Evolutionary conservation across 2,888 invertebrate species (phyloP).

Genomic region (Clepsis dumicolana): DNA sequence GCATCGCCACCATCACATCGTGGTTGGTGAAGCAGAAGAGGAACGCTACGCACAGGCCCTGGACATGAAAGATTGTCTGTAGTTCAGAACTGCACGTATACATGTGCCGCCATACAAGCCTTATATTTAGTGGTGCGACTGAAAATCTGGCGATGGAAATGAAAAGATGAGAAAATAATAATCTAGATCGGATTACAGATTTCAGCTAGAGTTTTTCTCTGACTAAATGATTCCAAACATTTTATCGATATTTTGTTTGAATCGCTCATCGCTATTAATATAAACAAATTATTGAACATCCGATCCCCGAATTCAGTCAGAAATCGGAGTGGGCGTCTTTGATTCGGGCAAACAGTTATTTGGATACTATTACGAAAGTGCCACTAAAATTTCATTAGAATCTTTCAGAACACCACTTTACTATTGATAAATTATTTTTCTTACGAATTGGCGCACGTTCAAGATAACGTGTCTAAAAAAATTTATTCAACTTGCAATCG

Average conservation of each 20-base stretch:
- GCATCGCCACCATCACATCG: slow-evolving; percentile 87
- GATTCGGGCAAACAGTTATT: not conserved
- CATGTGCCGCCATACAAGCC: not conserved
- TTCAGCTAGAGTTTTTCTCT: not conserved
- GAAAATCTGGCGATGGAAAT: no score
- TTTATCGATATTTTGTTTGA: not conserved
- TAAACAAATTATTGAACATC: not conserved
- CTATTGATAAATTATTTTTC: slow-evolving; percentile 1
- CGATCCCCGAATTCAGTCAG: not conserved
- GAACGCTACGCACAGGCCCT: slow-evolving; percentile 90
- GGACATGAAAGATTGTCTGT: not conserved
- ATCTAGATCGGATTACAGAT: no score
- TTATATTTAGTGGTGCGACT: no score
- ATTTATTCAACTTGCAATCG: not conserved
- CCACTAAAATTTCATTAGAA: slow-evolving; percentile 11
- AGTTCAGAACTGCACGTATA: no score
- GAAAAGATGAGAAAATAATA: no score
- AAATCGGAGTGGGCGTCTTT: not conserved
- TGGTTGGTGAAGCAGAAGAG: slow-evolving; percentile 92
- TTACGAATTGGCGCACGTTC: slow-evolving; percentile 19
- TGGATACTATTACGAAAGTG: slow-evolving; percentile 9
- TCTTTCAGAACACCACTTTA: slow-evolving; percentile 26
- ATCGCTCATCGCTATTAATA: not conserved
- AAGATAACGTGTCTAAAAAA: slow-evolving; percentile 9
- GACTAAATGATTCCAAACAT: not conserved